Evolutionary conservation across 2,888 invertebrate genomes (phyloP).

Genomic region (Dorcus parallelipipedus): DNA sequence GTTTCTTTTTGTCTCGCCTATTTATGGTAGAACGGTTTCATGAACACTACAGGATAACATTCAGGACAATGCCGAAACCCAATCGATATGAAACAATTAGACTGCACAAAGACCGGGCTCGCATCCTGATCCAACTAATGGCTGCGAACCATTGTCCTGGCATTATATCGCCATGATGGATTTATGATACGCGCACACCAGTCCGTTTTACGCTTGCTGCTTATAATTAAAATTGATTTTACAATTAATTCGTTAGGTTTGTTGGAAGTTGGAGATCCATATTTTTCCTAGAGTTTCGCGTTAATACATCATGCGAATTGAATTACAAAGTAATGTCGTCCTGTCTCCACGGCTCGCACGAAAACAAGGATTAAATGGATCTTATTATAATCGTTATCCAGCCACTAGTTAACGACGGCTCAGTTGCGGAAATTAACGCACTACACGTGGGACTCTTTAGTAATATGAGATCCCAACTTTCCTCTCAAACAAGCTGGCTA

Average conservation of each 20-base stretch:
- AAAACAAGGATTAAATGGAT: slow-evolving; percentile 19
- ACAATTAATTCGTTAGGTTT: background rate
- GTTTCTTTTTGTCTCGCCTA: too few relatives aligned
- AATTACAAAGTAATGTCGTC: too few relatives aligned
- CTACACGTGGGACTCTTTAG: slow-evolving; percentile 23
- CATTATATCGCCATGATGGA: slow-evolving; percentile 22
- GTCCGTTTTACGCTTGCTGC: background rate
- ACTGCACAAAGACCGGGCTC: slow-evolving; percentile 24
- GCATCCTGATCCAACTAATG: slow-evolving; percentile 26
- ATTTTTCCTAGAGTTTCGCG: too few relatives aligned
- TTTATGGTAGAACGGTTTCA: background rate
- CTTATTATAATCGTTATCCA: slow-evolving; percentile 29
- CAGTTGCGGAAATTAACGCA: slow-evolving; percentile 23
- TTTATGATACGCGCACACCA: slow-evolving; percentile 19
- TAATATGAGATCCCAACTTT: slow-evolving; percentile 18
- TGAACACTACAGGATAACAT: slow-evolving; percentile 13
- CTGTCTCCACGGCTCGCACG: background rate
- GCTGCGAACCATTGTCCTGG: slow-evolving; percentile 23
- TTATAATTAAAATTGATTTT: slow-evolving; percentile 4
- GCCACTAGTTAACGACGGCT: slow-evolving; percentile 17
- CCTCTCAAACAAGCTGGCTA: slow-evolving; percentile 6
- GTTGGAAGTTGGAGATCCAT: too few relatives aligned
- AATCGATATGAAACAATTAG: slow-evolving; percentile 27
- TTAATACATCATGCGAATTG: too few relatives aligned
- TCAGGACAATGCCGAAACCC: slow-evolving; percentile 18